Base-by-base conservation (phyloP, 2,113 vertebrate species). In the Calidris pygmaea region DNA sequence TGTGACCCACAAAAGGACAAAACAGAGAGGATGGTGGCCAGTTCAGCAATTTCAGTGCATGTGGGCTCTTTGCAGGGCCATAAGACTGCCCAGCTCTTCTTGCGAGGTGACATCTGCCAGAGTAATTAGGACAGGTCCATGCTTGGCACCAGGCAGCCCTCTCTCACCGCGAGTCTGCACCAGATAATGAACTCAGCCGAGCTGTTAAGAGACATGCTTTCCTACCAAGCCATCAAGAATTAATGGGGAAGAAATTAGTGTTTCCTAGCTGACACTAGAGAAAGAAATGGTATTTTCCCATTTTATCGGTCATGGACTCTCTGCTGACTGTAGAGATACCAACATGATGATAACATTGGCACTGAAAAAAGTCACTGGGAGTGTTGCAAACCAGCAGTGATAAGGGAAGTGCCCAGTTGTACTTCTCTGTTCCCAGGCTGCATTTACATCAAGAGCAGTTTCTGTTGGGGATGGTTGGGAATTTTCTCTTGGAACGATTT, bases 401-500 rank as follows among this genome's bases (percentile, higher is more conserved):
- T 24, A 45, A 76, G 27, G 58, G 19, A 66, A 91, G 47, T 50
- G 12, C 12, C 39, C 8, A 1, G 23, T 39, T 52, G n/a, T 29
- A 35, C 14, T 74, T 77, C 35, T 84, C 1, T 3, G 1, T 77
- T 83, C 68, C 50, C 37, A 71, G 59, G 32, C 29, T 78, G 13
- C 9, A 16, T 59, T 89, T 62, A 43, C 4, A 84, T 37, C 17
- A 74, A 47, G 15, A 92, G 23, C 23, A 86, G 23, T 14, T 35
- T 63, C 55, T 84, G 29, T 68, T 56, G n/a, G 43, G 26, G 7
- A 14, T 55, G 39, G 12, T 3, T 45, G 66, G 73, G 68, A 78
- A 84, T 90, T 90, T 87, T 84, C n/a, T 47, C 43, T 87, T 66
- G 59, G 81, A 92, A 80, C 86, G 12, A 48, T 79, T 90, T 90